Evolutionary conservation across 1,140 invertebrate species (phyloP), one percentile per base, ranked within the genome.

Genomic region (Augochlora pura): DNA sequence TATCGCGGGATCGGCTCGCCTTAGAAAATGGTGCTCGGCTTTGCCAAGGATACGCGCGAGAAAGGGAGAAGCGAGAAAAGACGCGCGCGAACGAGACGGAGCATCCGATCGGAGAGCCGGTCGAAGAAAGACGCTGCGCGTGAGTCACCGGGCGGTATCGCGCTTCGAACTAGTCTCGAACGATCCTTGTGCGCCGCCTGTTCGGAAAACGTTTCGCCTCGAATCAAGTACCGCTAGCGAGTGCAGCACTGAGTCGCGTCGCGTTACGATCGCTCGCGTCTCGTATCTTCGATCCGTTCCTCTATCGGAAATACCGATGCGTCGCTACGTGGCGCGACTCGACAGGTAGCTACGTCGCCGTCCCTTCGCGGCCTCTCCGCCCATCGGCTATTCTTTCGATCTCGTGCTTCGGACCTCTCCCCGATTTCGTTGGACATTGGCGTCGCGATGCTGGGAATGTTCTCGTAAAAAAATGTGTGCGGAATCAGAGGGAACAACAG

Each of bases 131-230:
- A 32, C 12, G 59, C 59, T 12, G 52, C 25, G 63, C 16, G 57
- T 77, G 75, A 77, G 46, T 77, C 75, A 77, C 70, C 23, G 67
- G 46, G 25, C 1, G 39, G n/a, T 70, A 62, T 62, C 65, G 66
- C 66, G 21, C 16, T 23, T 12, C 70, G 70, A 39, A 73, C 25
- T 23, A 46, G 42, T 12, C 62, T 49, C 42, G 57, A 62, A 49
- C 65, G 39, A 68, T 62, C 66, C 46, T 46, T 46, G 21, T 1
- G 32, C 18, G 0, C 14, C 18, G 42, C 23, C 18, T 4, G 32
- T 46, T 46, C 8, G 21, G n/a, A 46, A 59, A 52, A 23, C 46
- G 18, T 14, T 39, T 39, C 67, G 8, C 16, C 16, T 14, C 16
- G 25, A 18, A n/a, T 10, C 66, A 25, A 6, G 39, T 52, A n/a